phyloP scores from a whole-genome alignment of 2,888 invertebrate genomes.

The Bedellia somnulentella region DNA sequence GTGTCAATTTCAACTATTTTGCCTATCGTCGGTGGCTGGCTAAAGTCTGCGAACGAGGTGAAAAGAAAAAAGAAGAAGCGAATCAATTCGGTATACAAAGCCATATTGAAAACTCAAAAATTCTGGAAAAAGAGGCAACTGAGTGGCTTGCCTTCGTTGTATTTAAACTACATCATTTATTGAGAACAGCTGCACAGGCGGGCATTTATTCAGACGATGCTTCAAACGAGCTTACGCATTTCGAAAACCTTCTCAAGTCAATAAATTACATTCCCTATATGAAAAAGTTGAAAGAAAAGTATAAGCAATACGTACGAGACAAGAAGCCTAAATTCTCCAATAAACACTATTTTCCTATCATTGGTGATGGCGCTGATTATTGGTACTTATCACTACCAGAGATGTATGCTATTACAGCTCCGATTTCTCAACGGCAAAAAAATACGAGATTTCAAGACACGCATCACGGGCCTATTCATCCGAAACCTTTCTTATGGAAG shows the following conservation, averaged over 20 bases:
- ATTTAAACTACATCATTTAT: constrained; percentile 45
- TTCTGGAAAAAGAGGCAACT: constrained; percentile 43
- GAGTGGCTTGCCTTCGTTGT: constrained; percentile 48
- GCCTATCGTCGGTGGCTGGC: constrained; percentile 41
- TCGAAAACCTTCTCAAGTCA: constrained; percentile 42
- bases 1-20: constrained; percentile 37
- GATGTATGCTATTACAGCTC: constrained; percentile 44
- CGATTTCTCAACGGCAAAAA: constrained; percentile 12
- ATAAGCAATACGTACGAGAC: constrained; percentile 45
- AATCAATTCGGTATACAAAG: constrained; percentile 39
- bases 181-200: constrained; percentile 34
- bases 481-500: constrained; percentile 42
- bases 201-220: constrained; percentile 39
- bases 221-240: constrained; percentile 32
- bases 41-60: constrained; percentile 34
- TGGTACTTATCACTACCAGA: constrained; percentile 53
- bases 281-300: constrained; percentile 37
- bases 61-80: constrained; percentile 37
- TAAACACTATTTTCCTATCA: constrained; percentile 43
- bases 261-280: constrained; percentile 46
- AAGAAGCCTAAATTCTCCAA: constrained; percentile 40
- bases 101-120: constrained; percentile 36
- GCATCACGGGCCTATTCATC: constrained; percentile 33
- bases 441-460: constrained; percentile 24
- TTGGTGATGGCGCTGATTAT: constrained; percentile 46